Percentiles rank a stretch among this genome's conserved stretches.
phyloP scores from a whole-genome alignment of 2,113 vertebrate genomes.

The Callipepla californica region DNA sequence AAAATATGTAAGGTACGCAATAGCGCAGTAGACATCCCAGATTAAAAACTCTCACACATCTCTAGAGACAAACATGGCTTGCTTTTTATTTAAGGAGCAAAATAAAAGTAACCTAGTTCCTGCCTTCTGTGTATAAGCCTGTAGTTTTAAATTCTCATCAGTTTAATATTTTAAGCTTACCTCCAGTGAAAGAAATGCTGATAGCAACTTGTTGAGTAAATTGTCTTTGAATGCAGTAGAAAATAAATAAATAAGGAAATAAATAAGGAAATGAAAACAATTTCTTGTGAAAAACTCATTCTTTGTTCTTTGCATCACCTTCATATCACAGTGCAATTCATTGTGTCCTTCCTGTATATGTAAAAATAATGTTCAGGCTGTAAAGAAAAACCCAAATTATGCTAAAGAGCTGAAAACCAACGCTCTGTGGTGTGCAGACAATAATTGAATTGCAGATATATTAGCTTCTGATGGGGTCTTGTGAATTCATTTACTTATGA shows the following conservation, averaged over 20 bases:
- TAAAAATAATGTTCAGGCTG: slow-evolving; percentile 8
- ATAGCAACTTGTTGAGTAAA: slow-evolving; percentile 1
- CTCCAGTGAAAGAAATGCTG: neutral
- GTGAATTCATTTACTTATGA: slow-evolving; percentile 20
- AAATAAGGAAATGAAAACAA: neutral
- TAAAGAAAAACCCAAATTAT: neutral
- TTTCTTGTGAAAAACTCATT: neutral
- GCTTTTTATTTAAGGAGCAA: neutral
- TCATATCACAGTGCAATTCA: neutral
- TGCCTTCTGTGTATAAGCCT: neutral
- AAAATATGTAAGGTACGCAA: accelerated
- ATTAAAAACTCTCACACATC: slow-evolving; percentile 33
- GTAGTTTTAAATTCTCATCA: neutral
- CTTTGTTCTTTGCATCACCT: neutral
- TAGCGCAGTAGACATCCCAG: neutral
- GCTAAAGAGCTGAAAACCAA: slow-evolving; percentile 26
- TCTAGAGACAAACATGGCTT: slow-evolving; percentile 9
- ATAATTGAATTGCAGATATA: neutral
- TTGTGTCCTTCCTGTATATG: neutral
- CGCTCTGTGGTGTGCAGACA: neutral
- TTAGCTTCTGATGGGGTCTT: slow-evolving; percentile 54
- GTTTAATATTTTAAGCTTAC: slow-evolving; percentile 22
- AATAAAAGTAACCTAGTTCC: neutral
- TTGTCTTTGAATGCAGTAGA: neutral
- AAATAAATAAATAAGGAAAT: neutral